These are phyloP conservation scores for Enteromius viviparus DNA, from an alignment of 2,797 vertebrate species.

Conservation along the genomic window DNA sequence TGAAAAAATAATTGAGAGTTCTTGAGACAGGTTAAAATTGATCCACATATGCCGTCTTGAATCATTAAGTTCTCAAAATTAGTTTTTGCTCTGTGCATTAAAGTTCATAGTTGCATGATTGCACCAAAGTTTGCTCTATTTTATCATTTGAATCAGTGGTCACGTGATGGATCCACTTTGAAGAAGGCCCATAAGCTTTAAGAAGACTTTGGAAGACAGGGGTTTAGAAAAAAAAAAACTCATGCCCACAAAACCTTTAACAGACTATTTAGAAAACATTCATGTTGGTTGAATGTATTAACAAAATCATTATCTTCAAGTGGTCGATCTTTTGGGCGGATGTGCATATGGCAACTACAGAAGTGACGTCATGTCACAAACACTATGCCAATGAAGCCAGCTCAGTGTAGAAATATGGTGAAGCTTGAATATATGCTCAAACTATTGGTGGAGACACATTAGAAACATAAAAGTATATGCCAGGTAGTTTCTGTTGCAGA, in stretches of 20 bases:
- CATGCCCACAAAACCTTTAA: slow-evolving; percentile 21
- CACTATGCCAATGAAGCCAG: neutral
- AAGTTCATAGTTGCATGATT: neutral
- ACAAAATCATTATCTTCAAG: neutral
- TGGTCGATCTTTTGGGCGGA: neutral
- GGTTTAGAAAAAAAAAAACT: slow-evolving; percentile 23
- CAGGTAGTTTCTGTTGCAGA: slow-evolving; percentile 37
- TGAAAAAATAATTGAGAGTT: neutral
- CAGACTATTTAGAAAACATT: slow-evolving; percentile 42
- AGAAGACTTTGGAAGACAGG: slow-evolving; percentile 64
- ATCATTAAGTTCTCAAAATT: neutral
- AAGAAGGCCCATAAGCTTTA: slow-evolving; percentile 40
- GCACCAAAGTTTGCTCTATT: neutral
- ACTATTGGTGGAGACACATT: slow-evolving; percentile 22
- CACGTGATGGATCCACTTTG: neutral
- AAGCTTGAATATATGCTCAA: slow-evolving; percentile 17
- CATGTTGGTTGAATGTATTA: slow-evolving; percentile 26
- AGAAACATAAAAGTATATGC: slow-evolving; percentile 22
- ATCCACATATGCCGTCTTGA: neutral
- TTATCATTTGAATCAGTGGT: neutral
- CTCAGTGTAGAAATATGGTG: slow-evolving; percentile 9
- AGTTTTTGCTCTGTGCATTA: neutral
- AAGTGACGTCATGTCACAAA: slow-evolving; percentile 12
- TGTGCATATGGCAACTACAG: slow-evolving; percentile 23
- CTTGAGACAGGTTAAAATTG: neutral